Base-by-base conservation (phyloP, 2,888 invertebrate species). In the Macrosiphum euphorbiae region DNA sequence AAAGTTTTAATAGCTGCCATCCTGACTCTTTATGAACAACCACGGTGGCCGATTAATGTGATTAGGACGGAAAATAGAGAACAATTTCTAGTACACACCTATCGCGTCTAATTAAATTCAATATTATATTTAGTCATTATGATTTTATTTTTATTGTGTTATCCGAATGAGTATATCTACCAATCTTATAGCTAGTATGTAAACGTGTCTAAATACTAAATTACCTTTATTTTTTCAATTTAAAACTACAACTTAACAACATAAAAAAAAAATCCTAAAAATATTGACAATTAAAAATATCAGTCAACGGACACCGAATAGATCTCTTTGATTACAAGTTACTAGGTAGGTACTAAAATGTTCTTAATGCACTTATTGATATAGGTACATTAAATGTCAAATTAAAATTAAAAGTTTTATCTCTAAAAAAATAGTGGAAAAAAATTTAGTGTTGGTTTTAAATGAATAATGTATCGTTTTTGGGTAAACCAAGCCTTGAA, bases 1-100 rank as follows among this genome's bases (percentile, higher is more conserved):
- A 93, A 93, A 93, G 93, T 93, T 93, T 90, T 93, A 93, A 93
- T 90, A 89, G 90, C 85, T 58, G 61, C 89, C 58, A 90, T 50
- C 41, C 35, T 26, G 85, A 61, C 84, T 89, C 55, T 86, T 89
- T 93, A 85, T 50, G 90, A 93, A 93, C 93, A 93, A 85, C 93
- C 58, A n/a, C 50, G 50, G 89, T 90, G 84, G 13, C 84, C 84
- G 78, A 92, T 89, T 93, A 89, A 93, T 93, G 50, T 35, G 84
- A 89, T 85, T 61, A 89, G 20, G 58, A 61, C 20, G 5, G 28
- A 47, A 67, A 92, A 92, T 87, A 50, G 61, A 50, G 47, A 88
- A 87, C 87, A 67, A 86, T 87, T 67, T 87, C 41, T 50, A 28
- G 47, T 28, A 67, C 4, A 13, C 41, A 67, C 41, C 11, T 1